Evolutionary conservation across 2,888 invertebrate genomes (phyloP).

Genomic region (Endotricha flammealis): DNA sequence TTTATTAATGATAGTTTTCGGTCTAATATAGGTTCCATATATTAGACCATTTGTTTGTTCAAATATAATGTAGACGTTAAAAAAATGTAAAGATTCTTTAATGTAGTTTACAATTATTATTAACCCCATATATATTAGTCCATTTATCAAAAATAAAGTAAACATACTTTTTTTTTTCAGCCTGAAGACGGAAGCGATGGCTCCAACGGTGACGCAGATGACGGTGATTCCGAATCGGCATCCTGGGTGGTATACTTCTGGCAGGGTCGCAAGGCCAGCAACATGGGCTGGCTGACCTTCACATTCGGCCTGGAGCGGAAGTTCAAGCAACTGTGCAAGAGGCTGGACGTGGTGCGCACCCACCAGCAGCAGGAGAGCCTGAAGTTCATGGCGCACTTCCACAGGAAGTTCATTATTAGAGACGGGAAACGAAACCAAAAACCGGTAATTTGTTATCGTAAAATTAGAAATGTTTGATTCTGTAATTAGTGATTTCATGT

Average conservation of each 20-base stretch:
- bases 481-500: slow-evolving; percentile 2
- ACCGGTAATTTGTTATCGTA: too few relatives aligned
- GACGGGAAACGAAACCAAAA: slow-evolving; percentile 86
- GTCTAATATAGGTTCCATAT: too few relatives aligned
- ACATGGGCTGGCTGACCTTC: slow-evolving; percentile 99
- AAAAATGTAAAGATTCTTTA: too few relatives aligned
- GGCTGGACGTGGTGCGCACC: slow-evolving; percentile 92
- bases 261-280: slow-evolving; percentile 98
- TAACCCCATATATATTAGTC: too few relatives aligned
- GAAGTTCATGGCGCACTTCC: slow-evolving; percentile 98
- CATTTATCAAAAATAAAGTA: too few relatives aligned
- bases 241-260: slow-evolving; percentile 99
- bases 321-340: slow-evolving; percentile 63
- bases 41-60: too few relatives aligned
- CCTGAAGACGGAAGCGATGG: slow-evolving; percentile 74
- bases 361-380: slow-evolving; percentile 99
- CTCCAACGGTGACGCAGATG: slow-evolving; percentile 49
- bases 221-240: slow-evolving; percentile 76
- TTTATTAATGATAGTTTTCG: too few relatives aligned
- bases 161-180: too few relatives aligned
- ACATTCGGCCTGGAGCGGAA: slow-evolving; percentile 88
- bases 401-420: slow-evolving; percentile 93
- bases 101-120: too few relatives aligned
- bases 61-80: too few relatives aligned
- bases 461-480: too few relatives aligned